Percentiles rank a stretch among this genome's conserved stretches.
Evolutionary conservation across 2,113 vertebrate genomes (phyloP).

Genomic region (Equus przewalskii): DNA sequence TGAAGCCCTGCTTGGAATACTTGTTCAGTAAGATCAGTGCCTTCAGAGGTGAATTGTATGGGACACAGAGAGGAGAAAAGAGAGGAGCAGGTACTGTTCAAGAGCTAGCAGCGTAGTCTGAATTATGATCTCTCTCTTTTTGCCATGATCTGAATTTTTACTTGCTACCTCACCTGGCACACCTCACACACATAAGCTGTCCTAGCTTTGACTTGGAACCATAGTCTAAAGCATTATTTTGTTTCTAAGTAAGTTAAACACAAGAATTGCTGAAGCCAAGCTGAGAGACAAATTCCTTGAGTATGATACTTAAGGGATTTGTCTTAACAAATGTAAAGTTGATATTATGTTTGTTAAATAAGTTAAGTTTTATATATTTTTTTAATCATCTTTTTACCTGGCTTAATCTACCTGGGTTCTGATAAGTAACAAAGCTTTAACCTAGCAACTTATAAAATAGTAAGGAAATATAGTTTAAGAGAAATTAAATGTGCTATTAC

Average conservation of each 20-base stretch:
- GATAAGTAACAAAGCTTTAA: constrained; percentile 20
- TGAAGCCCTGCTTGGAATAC: constrained; percentile 39
- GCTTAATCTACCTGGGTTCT: constrained; percentile 26
- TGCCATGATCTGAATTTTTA: constrained; percentile 26
- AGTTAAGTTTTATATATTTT: neutral
- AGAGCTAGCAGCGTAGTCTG: neutral
- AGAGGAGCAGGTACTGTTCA: neutral
- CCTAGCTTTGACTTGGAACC: constrained; percentile 36
- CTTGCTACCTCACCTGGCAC: neutral
- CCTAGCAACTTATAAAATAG: constrained; percentile 56
- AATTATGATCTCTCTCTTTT: constrained; percentile 41
- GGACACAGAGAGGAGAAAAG: neutral
- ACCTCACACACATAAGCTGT: neutral
- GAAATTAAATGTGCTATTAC: constrained; percentile 44
- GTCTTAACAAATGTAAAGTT: constrained; percentile 24
- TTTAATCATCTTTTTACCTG: neutral
- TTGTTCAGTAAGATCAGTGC: neutral
- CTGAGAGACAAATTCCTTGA: constrained; percentile 28
- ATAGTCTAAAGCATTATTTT: constrained; percentile 48
- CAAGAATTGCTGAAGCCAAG: constrained; percentile 26
- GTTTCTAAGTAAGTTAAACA: constrained; percentile 53
- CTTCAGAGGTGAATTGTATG: neutral
- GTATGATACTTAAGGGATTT: constrained; percentile 40
- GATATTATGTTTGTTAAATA: neutral
- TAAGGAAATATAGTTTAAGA: constrained; percentile 26